A percentile compares a stretch with the other conserved stretches of the same genome.
phyloP scores from a whole-genome alignment of 2,113 vertebrate genomes.

The Onychostoma macrolepis region DNA sequence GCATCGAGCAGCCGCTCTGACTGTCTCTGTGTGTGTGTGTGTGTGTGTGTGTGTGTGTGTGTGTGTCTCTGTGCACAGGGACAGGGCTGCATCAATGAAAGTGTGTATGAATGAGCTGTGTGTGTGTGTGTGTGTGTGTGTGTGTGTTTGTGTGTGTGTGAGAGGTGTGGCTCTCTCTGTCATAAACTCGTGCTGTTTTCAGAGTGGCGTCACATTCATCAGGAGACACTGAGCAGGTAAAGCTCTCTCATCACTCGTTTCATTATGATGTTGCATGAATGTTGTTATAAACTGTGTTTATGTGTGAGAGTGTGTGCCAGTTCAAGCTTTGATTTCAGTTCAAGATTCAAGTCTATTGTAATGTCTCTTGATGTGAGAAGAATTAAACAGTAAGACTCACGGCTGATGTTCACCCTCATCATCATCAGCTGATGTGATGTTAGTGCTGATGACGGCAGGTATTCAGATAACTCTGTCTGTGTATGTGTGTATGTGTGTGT shows the following conservation, averaged over 20 bases:
- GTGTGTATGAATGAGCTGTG: not conserved
- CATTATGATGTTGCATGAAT: not conserved
- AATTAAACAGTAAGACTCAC: not conserved
- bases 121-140: constrained; percentile 24
- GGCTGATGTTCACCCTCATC: not conserved
- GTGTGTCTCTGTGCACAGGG: not conserved
- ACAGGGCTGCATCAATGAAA: not conserved
- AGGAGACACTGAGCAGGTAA: constrained; percentile 20
- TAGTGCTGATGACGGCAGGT: not conserved
- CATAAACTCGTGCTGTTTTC: constrained; percentile 27
- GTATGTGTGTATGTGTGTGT: too few relatives aligned
- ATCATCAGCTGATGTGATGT: not conserved
- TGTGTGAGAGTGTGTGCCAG: not conserved
- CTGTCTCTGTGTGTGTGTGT: not conserved
- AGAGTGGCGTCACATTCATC: constrained; percentile 8
- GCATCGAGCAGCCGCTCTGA: not conserved
- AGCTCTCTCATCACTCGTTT: not conserved
- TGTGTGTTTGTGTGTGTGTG: constrained; percentile 24
- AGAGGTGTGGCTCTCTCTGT: constrained; percentile 28
- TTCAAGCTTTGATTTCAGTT: not conserved
- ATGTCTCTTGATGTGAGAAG: not conserved
- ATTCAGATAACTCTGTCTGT: too few relatives aligned
- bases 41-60: constrained; percentile 5
- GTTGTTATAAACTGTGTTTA: not conserved
- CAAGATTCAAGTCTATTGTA: not conserved